Evolutionary conservation across 1,140 invertebrate genomes (phyloP), one percentile per base, ranked within the genome.

Genomic region (Cherax quadricarinatus): DNA sequence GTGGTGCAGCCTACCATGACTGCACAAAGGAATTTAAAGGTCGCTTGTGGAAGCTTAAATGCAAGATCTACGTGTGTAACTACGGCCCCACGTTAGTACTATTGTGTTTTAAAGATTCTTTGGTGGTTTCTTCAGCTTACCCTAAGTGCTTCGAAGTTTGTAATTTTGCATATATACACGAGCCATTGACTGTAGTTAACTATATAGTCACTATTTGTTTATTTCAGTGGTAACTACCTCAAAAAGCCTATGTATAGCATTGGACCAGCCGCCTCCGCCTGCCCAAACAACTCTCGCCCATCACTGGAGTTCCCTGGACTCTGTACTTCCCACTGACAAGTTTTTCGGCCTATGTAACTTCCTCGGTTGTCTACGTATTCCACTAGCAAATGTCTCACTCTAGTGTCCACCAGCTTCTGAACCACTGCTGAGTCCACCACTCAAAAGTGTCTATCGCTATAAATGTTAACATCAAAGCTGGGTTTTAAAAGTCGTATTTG

Each of bases 1-100:
- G 94, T 53, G 94, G 92, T 4, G 89, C 89, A 16, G 78, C 89
- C 73, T 91, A 91, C 60, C 89, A 91, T 57, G 89, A 91, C 53
- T 91, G 89, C n/a, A 5, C 83, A 30, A 91, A 91, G 60, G 89
- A 86, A 3, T 91, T 91, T 84, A 86, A 86, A 48, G 89, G 89
- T 2, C 73, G 83, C 3, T 80, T 73, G 6, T 91, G 89, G 89
- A 91, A 91, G 41, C 83, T 91, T 1, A 91, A 91, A 41, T 91
- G 89, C 84, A 91, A 91, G n/a, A 91, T 91, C 24, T 91, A 91
- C 30, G 89, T 91, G 2, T 91, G 89, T 60, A 91, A 91, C 81
- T 91, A 91, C 41, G 89, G 89, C 3, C 89, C 89, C 3, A 91
- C 89, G 89, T 91, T 24, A 91, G 89, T 91, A 10, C 41, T 4